phyloP scores from a whole-genome alignment of 2,797 vertebrate genomes.

The Ceryle rudis region DNA sequence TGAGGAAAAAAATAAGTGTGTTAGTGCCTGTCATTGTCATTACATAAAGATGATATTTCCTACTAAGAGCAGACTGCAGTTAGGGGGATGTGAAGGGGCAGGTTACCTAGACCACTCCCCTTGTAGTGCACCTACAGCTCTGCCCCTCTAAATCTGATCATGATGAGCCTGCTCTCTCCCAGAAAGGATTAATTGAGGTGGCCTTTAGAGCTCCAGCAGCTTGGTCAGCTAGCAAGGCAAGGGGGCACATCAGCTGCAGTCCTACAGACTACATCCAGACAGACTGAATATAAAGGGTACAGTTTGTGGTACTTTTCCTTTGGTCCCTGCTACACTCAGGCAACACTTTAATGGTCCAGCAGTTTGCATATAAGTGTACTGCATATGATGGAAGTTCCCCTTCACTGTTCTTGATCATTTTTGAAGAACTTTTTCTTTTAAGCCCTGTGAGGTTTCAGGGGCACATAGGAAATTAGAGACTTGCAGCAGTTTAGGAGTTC shows the following conservation, averaged over 20 bases:
- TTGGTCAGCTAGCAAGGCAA: not conserved
- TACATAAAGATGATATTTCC: not conserved
- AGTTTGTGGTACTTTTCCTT: not conserved
- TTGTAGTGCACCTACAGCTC: not conserved
- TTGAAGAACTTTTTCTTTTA: not conserved
- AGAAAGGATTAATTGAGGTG: not conserved
- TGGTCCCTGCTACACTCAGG: not conserved
- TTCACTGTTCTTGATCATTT: not conserved
- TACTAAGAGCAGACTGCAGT: not conserved
- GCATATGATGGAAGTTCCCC: not conserved
- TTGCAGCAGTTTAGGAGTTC: slow-evolving; percentile 18
- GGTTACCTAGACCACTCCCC: accelerated
- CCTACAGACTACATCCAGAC: not conserved
- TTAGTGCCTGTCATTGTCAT: not conserved
- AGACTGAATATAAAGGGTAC: accelerated
- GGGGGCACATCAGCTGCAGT: too few relatives aligned
- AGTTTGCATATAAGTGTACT: not conserved
- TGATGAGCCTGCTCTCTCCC: not conserved
- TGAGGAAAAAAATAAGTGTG: not conserved
- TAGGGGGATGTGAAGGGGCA: not conserved
- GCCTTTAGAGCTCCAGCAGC: not conserved
- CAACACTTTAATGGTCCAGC: not conserved
- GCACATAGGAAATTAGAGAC: not conserved
- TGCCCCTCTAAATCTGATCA: not conserved
- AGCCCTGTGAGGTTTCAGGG: not conserved